Evolutionary conservation across 2,888 invertebrate species (phyloP).

Genomic region (Latheticus oryzae): DNA sequence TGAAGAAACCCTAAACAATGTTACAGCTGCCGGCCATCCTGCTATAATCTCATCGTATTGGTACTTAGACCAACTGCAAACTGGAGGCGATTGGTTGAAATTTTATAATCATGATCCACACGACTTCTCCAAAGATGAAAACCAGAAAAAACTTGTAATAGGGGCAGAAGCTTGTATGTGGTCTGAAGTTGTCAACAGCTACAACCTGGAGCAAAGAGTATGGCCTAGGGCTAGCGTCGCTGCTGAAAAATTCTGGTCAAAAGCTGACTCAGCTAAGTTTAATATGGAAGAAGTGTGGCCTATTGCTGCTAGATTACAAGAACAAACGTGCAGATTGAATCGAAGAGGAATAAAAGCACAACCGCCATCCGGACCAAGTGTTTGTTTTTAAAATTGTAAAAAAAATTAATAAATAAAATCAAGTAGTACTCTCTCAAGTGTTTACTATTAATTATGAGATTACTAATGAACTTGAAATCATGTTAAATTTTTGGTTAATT

Average conservation of each 20-base stretch:
- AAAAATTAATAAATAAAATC: neutral
- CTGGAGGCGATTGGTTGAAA: slow-evolving; percentile 77
- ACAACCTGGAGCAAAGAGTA: slow-evolving; percentile 71
- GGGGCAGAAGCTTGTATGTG: slow-evolving; percentile 96
- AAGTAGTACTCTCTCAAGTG: neutral
- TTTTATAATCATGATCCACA: slow-evolving; percentile 80
- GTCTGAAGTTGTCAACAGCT: slow-evolving; percentile 85
- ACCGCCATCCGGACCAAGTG: slow-evolving; percentile 77
- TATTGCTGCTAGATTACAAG: slow-evolving; percentile 74
- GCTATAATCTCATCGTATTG: slow-evolving; percentile 85
- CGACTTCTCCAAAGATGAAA: slow-evolving; percentile 62
- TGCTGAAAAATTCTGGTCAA: slow-evolving; percentile 88
- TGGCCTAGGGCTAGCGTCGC: slow-evolving; percentile 90
- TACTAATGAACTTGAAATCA: slow-evolving; percentile 3
- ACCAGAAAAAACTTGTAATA: slow-evolving; percentile 74
- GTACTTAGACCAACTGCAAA: slow-evolving; percentile 83
- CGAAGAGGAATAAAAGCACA: slow-evolving; percentile 67
- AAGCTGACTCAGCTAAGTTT: slow-evolving; percentile 61
- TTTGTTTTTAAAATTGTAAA: slow-evolving; percentile 69
- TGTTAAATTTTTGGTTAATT: slow-evolving; percentile 5
- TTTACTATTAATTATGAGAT: neutral
- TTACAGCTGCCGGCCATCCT: slow-evolving; percentile 73
- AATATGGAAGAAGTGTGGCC: slow-evolving; percentile 10
- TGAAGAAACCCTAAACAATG: slow-evolving; percentile 56
- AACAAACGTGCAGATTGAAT: slow-evolving; percentile 79